A percentile compares a stretch with the other conserved stretches of the same genome.
These are phyloP conservation scores for Hemicordylus capensis DNA, from an alignment of 2,113 vertebrate genomes.

Conservation along the genomic window DNA sequence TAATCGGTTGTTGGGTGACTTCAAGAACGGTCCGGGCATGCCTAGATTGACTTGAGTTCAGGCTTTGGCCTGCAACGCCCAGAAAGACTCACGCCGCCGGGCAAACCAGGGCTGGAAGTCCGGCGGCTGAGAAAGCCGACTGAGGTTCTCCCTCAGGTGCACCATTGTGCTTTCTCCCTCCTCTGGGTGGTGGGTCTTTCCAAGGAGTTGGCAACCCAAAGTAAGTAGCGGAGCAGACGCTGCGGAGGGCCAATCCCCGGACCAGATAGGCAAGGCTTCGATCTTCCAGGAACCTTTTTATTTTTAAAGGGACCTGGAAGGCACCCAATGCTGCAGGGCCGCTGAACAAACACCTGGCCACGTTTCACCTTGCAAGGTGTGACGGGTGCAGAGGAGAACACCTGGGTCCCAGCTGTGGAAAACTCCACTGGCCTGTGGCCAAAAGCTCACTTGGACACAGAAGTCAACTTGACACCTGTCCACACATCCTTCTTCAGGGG, in stretches of 20 bases:
- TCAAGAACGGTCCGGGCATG: not conserved
- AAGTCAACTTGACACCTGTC: not conserved
- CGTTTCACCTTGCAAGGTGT: conserved; percentile 39
- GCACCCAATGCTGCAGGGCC: not conserved
- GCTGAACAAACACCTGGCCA: not conserved
- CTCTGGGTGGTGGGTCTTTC: not conserved
- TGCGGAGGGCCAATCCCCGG: not conserved
- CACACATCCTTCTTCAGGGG: not conserved
- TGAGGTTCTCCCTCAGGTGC: not conserved
- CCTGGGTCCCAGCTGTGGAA: not conserved
- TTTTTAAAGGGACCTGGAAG: not conserved
- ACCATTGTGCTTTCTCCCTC: not conserved
- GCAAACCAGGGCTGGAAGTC: not conserved
- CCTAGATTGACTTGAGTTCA: not conserved
- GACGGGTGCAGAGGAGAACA: not conserved
- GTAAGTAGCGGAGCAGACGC: conserved; percentile 32
- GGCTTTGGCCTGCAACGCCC: not conserved
- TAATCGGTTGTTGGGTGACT: not conserved
- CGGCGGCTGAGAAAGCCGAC: not conserved
- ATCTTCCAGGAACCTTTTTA: accelerated
- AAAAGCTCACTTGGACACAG: not conserved
- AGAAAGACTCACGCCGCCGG: not conserved
- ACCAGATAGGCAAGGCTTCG: not conserved
- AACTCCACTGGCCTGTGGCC: conserved; percentile 1
- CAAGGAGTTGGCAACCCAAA: conserved; percentile 30